Evolutionary conservation across 2,888 invertebrate genomes (phyloP), one percentile per base, ranked within the genome.

Genomic region (Ophion slaviceki): DNA sequence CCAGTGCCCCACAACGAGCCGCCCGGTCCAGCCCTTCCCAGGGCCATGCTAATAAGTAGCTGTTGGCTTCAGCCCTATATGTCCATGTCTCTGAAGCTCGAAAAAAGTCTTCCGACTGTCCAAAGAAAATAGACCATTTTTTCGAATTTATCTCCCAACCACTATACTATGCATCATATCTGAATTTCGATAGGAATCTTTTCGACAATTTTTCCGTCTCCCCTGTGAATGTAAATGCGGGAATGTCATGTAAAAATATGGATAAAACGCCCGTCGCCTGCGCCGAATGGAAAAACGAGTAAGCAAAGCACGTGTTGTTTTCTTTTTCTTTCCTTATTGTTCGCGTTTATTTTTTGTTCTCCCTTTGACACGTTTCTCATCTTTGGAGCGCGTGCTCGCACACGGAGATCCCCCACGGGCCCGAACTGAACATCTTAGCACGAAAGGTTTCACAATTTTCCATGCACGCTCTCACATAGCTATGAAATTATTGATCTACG

Each of bases 401-500:
- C 17, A 14, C 32, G 40, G 70, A 57, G 24, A 64, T 53, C 17
- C 17, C 53, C 5, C 20, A 36, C 36, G 11, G 17, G 62, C 32
- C 20, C 45, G 61, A 78, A 74, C 40, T 45, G 78, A 82, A 75
- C 59, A 45, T 74, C 75, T 72, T 74, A 68, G 61, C 62, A 71
- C 36, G 47, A 70, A 62, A 67, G 59, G 82, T 70, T 79, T 62
- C 80, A 70, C 71, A 70, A 75, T 82, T 75, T 66, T 59, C 70
- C 75, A 79, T 76, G 70, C 57, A 72, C 61, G 61, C 71, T 61
- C 82, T 75, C 82, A 53, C 67, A 80, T 75, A 76, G 90, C 90
- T 91, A 92, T 92, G 91, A 90, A 92, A 92, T 92, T 92, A 93
- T 93, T 92, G 92, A 93, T 93, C 92, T 91, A 91, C 90, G 91